Evolutionary conservation across 1,140 invertebrate genomes (phyloP).

Genomic region (Ceratosolen solmsi): DNA sequence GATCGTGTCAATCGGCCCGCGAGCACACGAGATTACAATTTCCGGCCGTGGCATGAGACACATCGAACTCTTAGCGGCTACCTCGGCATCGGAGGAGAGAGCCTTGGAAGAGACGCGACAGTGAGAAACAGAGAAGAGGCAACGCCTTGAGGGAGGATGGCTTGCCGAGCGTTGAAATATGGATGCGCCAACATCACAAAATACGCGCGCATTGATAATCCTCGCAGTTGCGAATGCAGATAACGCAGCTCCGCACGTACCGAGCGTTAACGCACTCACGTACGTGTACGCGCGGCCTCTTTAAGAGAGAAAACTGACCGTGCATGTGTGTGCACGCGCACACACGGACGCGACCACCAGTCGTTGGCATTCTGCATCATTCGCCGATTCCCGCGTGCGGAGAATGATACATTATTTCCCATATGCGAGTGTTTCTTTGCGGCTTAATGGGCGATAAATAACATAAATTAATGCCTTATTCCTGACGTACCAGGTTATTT

Average conservation of each 20-base stretch:
- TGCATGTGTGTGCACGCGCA: constrained; percentile 23
- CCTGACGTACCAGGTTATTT: constrained; percentile 72
- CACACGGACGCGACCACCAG: constrained; percentile 43
- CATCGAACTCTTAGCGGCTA: too few species aligned
- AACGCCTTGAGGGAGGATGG: too few species aligned
- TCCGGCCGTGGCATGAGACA: constrained; percentile 21
- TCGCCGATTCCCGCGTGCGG: constrained; percentile 63
- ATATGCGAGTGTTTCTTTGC: constrained; percentile 70
- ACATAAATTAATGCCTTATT: constrained; percentile 73
- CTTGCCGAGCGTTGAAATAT: background rate
- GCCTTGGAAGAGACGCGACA: too few species aligned
- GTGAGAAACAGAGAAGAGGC: too few species aligned
- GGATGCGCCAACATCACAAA: constrained; percentile 14
- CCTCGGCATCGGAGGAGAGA: too few species aligned
- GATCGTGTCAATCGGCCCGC: background rate
- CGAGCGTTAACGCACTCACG: background rate
- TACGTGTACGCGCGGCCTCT: constrained; percentile 18
- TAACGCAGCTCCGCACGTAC: background rate
- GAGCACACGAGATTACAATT: constrained; percentile 24
- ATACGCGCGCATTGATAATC: constrained; percentile 25
- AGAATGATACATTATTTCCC: constrained; percentile 72
- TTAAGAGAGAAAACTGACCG: constrained; percentile 6
- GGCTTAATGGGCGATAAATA: constrained; percentile 72
- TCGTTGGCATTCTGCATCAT: constrained; percentile 68
- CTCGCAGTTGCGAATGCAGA: constrained; percentile 36